A percentile compares a stretch with the other conserved stretches of the same genome.
Evolutionary conservation across 2,888 invertebrate genomes (phyloP).

Genomic region (Apocheima hispidaria): DNA sequence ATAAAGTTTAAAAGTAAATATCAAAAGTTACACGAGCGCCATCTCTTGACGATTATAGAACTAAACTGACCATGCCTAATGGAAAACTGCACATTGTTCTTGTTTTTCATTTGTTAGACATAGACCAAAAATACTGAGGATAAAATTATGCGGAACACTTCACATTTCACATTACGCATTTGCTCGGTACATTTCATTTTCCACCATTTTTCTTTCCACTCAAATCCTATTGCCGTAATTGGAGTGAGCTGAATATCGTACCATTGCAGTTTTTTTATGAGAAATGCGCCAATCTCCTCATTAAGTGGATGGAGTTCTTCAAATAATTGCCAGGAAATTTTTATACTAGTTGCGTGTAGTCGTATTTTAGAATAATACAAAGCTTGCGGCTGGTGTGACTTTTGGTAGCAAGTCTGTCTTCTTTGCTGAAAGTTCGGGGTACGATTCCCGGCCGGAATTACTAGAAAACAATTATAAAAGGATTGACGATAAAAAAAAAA

Average conservation of each 20-base stretch:
- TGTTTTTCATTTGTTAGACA: no score
- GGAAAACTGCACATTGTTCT: no score
- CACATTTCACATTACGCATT: background rate
- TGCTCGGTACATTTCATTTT: constrained; percentile 41
- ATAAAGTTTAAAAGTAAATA: no score
- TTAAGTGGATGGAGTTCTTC: constrained; percentile 9
- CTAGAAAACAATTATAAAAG: no score
- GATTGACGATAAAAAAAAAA: no score
- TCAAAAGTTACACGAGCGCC: no score
- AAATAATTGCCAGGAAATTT: background rate
- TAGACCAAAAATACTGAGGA: no score
- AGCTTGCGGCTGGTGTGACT: background rate
- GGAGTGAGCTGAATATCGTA: constrained; percentile 62
- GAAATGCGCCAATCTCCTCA: constrained; percentile 9
- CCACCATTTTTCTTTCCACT: constrained; percentile 53
- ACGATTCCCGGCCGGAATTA: no score
- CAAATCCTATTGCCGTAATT: constrained; percentile 63
- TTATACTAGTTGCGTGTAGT: background rate
- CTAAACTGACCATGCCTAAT: no score
- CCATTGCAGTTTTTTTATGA: constrained; percentile 19
- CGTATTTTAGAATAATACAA: background rate
- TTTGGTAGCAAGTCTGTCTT: background rate
- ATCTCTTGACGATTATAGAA: no score
- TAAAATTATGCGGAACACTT: constrained; percentile 5
- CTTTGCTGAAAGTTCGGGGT: background rate